Percentiles rank a stretch among this genome's conserved stretches.
These are phyloP conservation scores for Chelidonichthys spinosus DNA, from an alignment of 2,797 vertebrate genomes.

Conservation along the genomic window DNA sequence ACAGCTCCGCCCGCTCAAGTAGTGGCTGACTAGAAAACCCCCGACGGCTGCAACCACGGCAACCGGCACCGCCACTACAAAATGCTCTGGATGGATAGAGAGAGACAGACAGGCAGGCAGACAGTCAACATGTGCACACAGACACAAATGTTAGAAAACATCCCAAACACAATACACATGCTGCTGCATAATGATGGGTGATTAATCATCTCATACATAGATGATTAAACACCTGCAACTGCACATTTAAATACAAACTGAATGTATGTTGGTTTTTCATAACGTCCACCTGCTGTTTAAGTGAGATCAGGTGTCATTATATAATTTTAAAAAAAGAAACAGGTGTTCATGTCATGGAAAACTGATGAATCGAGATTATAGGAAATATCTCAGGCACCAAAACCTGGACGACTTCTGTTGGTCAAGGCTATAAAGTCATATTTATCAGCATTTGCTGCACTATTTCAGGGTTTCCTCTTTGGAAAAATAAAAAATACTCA, in stretches of 20 bases:
- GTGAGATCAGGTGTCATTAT: too few species aligned
- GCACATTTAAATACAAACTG: not conserved
- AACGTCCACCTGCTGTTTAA: too few species aligned
- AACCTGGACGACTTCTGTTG: not conserved
- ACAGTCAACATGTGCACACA: not conserved
- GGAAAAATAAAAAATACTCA: too few species aligned
- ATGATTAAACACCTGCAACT: not conserved
- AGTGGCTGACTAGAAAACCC: constrained; percentile 79
- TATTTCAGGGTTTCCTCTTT: not conserved
- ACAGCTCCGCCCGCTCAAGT: constrained; percentile 66
- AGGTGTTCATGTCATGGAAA: too few species aligned
- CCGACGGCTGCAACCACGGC: constrained; percentile 78
- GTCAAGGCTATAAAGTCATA: not conserved
- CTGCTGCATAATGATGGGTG: too few species aligned
- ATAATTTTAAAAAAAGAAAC: too few species aligned
- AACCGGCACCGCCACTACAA: constrained; percentile 77
- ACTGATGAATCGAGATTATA: too few species aligned
- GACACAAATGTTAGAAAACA: not conserved
- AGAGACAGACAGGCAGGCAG: constrained; percentile 1
- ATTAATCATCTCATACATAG: too few species aligned
- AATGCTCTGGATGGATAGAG: constrained; percentile 72
- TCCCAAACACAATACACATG: too few species aligned
- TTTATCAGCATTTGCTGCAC: not conserved
- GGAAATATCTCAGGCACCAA: too few species aligned
- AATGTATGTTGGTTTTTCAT: not conserved